Evolutionary conservation across 2,888 invertebrate genomes (phyloP).

Genomic region (Drosophila quasianomalipes): DNA sequence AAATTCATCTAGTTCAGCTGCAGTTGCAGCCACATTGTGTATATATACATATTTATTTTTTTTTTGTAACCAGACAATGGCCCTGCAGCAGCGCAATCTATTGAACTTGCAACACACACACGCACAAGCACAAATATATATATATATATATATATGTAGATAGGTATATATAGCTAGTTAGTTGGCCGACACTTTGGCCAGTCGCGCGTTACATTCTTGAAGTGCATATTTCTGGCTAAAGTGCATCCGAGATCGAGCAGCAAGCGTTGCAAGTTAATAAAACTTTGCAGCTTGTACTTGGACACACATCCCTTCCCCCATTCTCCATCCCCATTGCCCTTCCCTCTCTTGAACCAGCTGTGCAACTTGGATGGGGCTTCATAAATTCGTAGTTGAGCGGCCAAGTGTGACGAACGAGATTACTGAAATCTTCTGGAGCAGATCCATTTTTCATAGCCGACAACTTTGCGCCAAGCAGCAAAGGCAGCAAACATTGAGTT

Average conservation of each 20-base stretch:
- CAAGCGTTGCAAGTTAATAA: conserved; percentile 75
- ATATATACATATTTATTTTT: neutral
- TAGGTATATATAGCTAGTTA: conserved; percentile 32
- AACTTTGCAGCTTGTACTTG: conserved; percentile 50
- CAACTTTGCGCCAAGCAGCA: conserved; percentile 61
- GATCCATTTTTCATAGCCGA: conserved; percentile 84
- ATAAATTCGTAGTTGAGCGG: conserved; percentile 84
- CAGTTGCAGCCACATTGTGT: conserved; percentile 34
- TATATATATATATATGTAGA: conserved; percentile 1
- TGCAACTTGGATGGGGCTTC: conserved; percentile 65
- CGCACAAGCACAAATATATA: conserved; percentile 4
- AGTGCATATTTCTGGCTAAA: conserved; percentile 58
- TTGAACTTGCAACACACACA: conserved; percentile 72
- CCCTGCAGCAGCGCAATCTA: conserved; percentile 43
- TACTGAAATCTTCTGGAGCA: conserved; percentile 85
- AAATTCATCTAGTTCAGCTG: conserved; percentile 48
- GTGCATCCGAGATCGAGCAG: conserved; percentile 54
- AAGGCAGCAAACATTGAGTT: conserved; percentile 49
- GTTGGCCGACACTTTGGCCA: conserved; percentile 64
- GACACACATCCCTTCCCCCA: conserved; percentile 21
- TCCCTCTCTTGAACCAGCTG: conserved; percentile 39
- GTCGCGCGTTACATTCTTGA: conserved; percentile 78
- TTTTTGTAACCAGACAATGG: conserved; percentile 29
- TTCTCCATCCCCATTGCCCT: neutral
- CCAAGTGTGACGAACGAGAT: conserved; percentile 85